Base-by-base conservation (phyloP, 2,888 invertebrate species). In the Piscicola geometra region DNA sequence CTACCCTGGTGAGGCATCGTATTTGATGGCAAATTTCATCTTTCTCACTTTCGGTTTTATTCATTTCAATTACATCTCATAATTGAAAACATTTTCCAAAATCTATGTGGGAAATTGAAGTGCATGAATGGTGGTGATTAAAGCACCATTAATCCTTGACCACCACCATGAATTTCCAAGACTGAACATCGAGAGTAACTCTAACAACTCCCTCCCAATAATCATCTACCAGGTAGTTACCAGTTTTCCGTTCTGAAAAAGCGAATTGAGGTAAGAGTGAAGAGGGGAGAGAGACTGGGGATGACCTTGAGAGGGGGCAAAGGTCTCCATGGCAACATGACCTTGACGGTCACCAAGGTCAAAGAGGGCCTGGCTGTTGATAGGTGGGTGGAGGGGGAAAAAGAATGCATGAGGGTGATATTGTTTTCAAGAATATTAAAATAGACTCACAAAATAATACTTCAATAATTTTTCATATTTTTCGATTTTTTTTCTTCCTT, bases 331-430 rank as follows among this genome's bases (percentile, higher is more conserved):
- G 80, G 81, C 32, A 79, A 79, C 50, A 89, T 91, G 80, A 93
- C 95, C 0, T 86, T 96, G 79, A 90, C 93, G 3, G 92, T 97
- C 52, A 95, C 94, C 0, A 91, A 93, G 82, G 92, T 96, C 3
- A 88, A 94, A 80, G 90, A 92, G 15, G 92, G 92, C 75, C 93
- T 95, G 0, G 92, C 95, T 0, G 94, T 94, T 1, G 92, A 94
- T 80, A 88, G 88, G 88, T 90, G 86, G 81, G 81, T 25, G n/a
- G 18, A 15, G 9, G n/a, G n/a, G n/a, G n/a, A n/a, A n/a, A n/a
- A n/a, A n/a, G n/a, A n/a, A n/a, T n/a, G n/a, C n/a, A n/a, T n/a
- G n/a, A n/a, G n/a, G n/a, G n/a, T n/a, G n/a, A n/a, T n/a, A n/a
- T n/a, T n/a, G n/a, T n/a, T n/a, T n/a, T n/a, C n/a, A n/a, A n/a